Percentiles rank a stretch among this genome's conserved stretches.
Evolutionary conservation across 1,140 invertebrate species (phyloP).

Genomic region (Panagrolaimus sp.): DNA sequence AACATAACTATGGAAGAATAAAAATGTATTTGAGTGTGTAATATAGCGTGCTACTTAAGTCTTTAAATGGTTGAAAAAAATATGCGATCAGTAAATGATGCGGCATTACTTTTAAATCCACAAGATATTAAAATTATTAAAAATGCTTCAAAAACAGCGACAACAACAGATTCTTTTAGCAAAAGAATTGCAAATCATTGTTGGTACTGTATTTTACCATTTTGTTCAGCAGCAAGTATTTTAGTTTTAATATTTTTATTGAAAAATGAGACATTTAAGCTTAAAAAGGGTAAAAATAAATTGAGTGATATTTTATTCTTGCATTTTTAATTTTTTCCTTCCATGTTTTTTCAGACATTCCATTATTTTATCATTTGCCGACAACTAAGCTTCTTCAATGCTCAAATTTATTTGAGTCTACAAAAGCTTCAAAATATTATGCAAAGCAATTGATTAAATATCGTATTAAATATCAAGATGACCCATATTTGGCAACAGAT

Average conservation of each 20-base stretch:
- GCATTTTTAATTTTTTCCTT: not conserved
- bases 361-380: conserved; percentile 3
- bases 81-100: not conserved
- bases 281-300: no score
- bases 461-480: not conserved
- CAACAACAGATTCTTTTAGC: not conserved
- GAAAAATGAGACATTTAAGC: no score
- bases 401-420: not conserved
- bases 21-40: no score
- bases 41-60: no score
- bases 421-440: not conserved
- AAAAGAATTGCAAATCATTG: not conserved
- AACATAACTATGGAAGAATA: no score
- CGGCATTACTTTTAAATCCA: not conserved
- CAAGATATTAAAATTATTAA: not conserved
- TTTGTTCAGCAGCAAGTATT: not conserved
- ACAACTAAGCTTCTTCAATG: not conserved
- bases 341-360: conserved; percentile 5
- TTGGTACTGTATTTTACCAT: not conserved
- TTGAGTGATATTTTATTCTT: no score
- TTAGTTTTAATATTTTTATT: not conserved
- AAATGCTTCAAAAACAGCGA: not conserved
- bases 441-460: not conserved
- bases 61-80: no score
- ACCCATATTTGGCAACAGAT: not conserved